Conservation (phyloP, 2,888 invertebrate species). For the Ophion obscuratus region DNA sequence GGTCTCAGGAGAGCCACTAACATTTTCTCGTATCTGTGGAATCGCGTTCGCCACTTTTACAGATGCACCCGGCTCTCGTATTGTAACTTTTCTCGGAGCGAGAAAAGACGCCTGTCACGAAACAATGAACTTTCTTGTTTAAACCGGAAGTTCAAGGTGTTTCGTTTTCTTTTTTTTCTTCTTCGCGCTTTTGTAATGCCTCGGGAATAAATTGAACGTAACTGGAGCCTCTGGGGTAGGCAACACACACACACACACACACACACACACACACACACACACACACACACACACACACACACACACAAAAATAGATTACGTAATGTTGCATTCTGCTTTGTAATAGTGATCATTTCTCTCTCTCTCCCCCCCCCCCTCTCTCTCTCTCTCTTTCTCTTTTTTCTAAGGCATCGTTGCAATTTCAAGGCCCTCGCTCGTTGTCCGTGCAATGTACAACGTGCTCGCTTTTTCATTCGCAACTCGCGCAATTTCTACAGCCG, state of each 20-base stretch:
- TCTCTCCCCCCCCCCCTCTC: neutral
- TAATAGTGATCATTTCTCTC: constrained; percentile 60
- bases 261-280: neutral
- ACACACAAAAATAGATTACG: constrained; percentile 46
- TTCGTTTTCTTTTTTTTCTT: neutral
- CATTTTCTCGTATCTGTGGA: neutral
- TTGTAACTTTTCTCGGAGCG: neutral
- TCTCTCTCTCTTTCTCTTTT: too few relatives aligned
- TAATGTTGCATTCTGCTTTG: constrained; percentile 67
- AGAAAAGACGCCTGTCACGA: neutral
- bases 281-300: constrained; percentile 6
- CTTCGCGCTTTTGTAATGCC: neutral
- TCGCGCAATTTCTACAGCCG: neutral
- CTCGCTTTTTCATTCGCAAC: constrained; percentile 3
- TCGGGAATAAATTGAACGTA: constrained; percentile 2
- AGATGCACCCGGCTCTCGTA: neutral
- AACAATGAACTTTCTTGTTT: constrained; percentile 4
- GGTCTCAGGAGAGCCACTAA: neutral
- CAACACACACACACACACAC: constrained; percentile 9
- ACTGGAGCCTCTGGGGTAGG: constrained; percentile 31
- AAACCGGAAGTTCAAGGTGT: neutral
- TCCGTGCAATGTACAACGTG: constrained; percentile 26
- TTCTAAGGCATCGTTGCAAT: constrained; percentile 32
- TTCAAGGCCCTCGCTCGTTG: constrained; percentile 50
- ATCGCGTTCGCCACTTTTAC: neutral